Evolutionary conservation across 1,140 invertebrate genomes (phyloP).

Genomic region (Phthorimaea operculella): DNA sequence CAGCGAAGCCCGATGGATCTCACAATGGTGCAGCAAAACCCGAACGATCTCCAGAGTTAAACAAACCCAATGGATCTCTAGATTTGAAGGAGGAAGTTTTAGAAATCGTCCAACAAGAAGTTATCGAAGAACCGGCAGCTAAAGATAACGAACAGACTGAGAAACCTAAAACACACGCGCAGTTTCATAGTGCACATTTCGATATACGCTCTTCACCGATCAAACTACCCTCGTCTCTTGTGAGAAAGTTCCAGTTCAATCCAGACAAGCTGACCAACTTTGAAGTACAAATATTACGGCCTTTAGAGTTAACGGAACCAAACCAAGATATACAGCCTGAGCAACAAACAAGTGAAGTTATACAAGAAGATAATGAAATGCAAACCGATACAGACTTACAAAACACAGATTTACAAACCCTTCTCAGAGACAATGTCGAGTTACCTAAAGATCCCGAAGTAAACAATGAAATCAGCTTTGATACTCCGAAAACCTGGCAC

Average conservation of each 20-base stretch:
- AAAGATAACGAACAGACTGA: constrained; percentile 8
- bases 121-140: not conserved
- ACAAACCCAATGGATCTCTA: not conserved
- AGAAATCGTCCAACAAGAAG: not conserved
- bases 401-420: constrained; percentile 14
- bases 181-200: constrained; percentile 57
- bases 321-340: not conserved
- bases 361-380: not conserved
- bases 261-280: constrained; percentile 50
- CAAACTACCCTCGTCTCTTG: constrained; percentile 47
- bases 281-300: constrained; percentile 43
- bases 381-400: constrained; percentile 4
- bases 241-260: constrained; percentile 55
- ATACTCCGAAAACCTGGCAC: constrained; percentile 22
- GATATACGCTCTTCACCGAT: constrained; percentile 60
- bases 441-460: constrained; percentile 20
- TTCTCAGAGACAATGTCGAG: constrained; percentile 24
- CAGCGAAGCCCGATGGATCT: not conserved
- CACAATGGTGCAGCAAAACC: not conserved
- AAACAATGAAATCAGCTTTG: constrained; percentile 17
- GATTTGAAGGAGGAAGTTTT: not conserved
- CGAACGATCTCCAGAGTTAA: not conserved
- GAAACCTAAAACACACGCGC: constrained; percentile 28
- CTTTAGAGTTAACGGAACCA: constrained; percentile 16
- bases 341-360: not conserved